A percentile compares a stretch with the other conserved stretches of the same genome.
These are phyloP conservation scores for Melitaea cinxia DNA, from an alignment of 1,140 invertebrate genomes.

Conservation along the genomic window DNA sequence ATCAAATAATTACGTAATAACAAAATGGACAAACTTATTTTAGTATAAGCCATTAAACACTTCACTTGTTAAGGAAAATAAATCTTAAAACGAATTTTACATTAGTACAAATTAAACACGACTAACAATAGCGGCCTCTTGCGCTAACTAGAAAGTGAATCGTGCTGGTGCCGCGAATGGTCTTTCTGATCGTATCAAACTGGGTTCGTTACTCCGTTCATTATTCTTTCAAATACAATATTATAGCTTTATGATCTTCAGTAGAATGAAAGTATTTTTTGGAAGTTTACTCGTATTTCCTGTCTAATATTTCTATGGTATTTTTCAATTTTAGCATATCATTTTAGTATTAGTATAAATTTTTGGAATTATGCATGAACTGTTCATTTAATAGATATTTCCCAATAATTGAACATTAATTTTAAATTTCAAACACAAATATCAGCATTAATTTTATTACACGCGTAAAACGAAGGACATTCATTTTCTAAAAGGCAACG, in stretches of 20 bases:
- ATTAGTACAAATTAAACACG: conserved; percentile 47
- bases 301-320: not conserved
- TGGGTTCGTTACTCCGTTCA: conserved; percentile 54
- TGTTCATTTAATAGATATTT: no score
- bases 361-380: no score
- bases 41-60: conserved; percentile 2
- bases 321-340: not conserved
- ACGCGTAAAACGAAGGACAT: not conserved
- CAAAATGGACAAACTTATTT: not conserved
- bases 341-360: no score
- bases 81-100: conserved; percentile 29
- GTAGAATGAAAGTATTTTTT: conserved; percentile 10
- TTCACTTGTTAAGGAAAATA: not conserved
- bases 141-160: conserved; percentile 66
- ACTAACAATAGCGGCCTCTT: conserved; percentile 58
- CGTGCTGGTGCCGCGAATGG: conserved; percentile 56
- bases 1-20: not conserved
- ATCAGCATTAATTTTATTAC: not conserved
- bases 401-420: no score
- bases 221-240: conserved; percentile 47
- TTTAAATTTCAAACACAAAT: not conserved
- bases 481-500: conserved; percentile 41
- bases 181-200: conserved; percentile 64
- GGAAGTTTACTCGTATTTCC: not conserved
- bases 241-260: conserved; percentile 30